Base-by-base conservation (phyloP, 2,113 vertebrate species). In the Nothoprocta perdicaria region DNA sequence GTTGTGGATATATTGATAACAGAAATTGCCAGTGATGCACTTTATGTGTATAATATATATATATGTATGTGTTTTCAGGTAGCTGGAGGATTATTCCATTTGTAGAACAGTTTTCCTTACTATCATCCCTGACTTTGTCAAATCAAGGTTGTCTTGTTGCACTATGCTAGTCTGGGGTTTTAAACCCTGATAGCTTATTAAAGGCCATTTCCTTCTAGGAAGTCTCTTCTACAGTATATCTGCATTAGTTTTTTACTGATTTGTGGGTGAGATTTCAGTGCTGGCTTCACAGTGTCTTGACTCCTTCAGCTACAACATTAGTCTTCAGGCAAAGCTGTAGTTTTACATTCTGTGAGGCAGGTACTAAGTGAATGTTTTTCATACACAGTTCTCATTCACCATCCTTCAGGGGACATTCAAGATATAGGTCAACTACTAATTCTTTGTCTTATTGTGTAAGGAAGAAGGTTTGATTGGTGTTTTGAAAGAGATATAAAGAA, bases 301-400 rank as follows among this genome's bases (percentile, higher is more conserved):
- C 14, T 87, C 16, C 4, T 61, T 85, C 55, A 80, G 33, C 19
- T 65, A 15, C 23, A 57, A 17, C 2, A 35, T 84, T 75, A 50
- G 29, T 7, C 23, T 52, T 53, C 19, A 40, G 31, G 16, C 21
- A n/a, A 31, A 31, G 12, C 7, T 40, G 6, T 38, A 48, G 10
- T 10, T 21, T 35, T 58, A 10, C 33, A 1, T 40, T 67, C 33
- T 5, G 9, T 1, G 0, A 84, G 16, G 19, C 0, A 21, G 16
- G 14, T 0, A 1, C 16, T 33, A 57, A 41, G 7, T 2, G 1
- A 9, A 35, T 14, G 12, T 8, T 17, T 31, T 14, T 57, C 38
- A 6, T 48, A 17, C 0, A 41, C n/a, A 43, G 23, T 35, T 74
- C 16, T 86, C 57, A n/a, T 45, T 12, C 35, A 53, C 5, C 13